Base-by-base conservation (phyloP, 2,888 invertebrate genomes). In the Alitta virens region DNA sequence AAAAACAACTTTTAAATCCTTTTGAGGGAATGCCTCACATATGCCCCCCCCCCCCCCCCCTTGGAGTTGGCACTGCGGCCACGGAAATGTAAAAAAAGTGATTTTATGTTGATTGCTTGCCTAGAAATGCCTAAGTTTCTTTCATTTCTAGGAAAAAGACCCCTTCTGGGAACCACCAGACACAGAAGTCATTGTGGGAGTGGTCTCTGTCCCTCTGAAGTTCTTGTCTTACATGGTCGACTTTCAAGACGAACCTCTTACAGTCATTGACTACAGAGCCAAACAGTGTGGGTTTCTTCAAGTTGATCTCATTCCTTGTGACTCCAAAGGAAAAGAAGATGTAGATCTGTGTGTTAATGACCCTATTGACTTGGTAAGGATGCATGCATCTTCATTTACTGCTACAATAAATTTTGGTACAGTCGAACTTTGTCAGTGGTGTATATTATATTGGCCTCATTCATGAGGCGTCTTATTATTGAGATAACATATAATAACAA, bases 81-180 rank as follows among this genome's bases (percentile, higher is more conserved):
- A n/a, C n/a, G n/a, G n/a, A n/a, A n/a, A n/a, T n/a, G n/a, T n/a
- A n/a, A n/a, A n/a, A n/a, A n/a, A n/a, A n/a, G n/a, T n/a, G n/a
- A n/a, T n/a, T n/a, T n/a, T 40, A 14, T 40, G 16, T 16, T 40
- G 12, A 14, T 40, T 40, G 16, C 16, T 40, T 40, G 42, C 16
- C 12, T 16, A 40, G 12, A 40, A 40, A 12, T 12, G 12, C 12
- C 16, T 14, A 40, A 40, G 12, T 14, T 14, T 49, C 18, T 49
- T 23, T 50, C 26, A 16, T 46, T 60, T 59, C 9, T 56, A 71
- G 71, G 68, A 70, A 25, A 43, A 68, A 14, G 71, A 71, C 49
- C 71, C 71, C 12, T 71, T 70, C 63, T 71, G 68, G 65, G 71
- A 71, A 58, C 71, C 67, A 0, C 62, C 67, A 7, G 68, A 71